Conservation (phyloP, 1,140 invertebrate genomes). For the Drosophila dunni region DNA sequence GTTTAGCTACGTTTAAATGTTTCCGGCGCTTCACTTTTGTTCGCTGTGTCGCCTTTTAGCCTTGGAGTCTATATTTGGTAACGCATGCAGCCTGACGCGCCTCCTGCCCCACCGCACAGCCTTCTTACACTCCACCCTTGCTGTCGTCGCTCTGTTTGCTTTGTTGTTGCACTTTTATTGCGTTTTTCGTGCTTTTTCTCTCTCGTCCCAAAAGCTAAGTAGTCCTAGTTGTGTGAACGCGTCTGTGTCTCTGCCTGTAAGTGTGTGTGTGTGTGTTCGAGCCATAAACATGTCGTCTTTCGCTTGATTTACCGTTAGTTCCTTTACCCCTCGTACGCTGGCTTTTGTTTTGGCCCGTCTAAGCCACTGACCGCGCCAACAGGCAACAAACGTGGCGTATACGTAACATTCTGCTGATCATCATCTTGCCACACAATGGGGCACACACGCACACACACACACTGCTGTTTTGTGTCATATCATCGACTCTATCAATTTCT, state of each 20-base stretch:
- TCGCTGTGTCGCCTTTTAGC: constrained; percentile 75
- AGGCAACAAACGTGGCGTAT: constrained; percentile 54
- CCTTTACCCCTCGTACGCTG: background rate
- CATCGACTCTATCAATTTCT: constrained; percentile 16
- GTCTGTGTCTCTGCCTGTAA: constrained; percentile 18
- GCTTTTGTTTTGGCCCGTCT: constrained; percentile 51
- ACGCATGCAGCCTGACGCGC: constrained; percentile 68
- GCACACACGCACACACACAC: constrained; percentile 4
- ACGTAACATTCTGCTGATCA: constrained; percentile 53
- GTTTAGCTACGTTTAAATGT: constrained; percentile 82
- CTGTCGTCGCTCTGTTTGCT: constrained; percentile 74
- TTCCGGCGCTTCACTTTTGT: constrained; percentile 80
- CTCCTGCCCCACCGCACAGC: background rate
- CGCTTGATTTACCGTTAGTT: constrained; percentile 79
- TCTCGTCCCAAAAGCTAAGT: constrained; percentile 57
- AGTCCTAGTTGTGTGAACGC: constrained; percentile 44
- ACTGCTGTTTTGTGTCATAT: constrained; percentile 19
- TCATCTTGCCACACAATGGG: constrained; percentile 52
- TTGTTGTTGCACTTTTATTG: constrained; percentile 80
- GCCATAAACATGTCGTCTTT: constrained; percentile 84
- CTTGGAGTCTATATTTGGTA: constrained; percentile 83
- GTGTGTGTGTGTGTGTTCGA: constrained; percentile 42
- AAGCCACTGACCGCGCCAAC: constrained; percentile 68
- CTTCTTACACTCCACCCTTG: background rate
- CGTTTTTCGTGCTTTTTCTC: constrained; percentile 51